Evolutionary conservation across 2,888 invertebrate species (phyloP).

Genomic region (Azorinus chamasolen): DNA sequence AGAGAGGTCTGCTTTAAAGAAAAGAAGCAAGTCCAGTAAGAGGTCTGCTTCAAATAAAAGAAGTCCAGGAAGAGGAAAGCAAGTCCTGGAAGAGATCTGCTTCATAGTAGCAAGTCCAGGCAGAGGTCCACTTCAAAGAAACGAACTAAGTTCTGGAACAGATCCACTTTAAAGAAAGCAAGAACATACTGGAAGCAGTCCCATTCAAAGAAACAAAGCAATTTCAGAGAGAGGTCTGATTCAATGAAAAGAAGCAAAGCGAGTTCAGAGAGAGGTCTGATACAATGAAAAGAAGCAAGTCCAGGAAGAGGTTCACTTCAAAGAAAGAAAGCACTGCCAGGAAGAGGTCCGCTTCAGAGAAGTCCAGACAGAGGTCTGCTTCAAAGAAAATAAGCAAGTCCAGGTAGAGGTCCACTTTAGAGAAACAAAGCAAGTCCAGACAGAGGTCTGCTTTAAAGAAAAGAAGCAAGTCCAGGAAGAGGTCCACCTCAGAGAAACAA

Average conservation of each 20-base stretch:
- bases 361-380: slow-evolving; percentile 32
- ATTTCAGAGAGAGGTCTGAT: slow-evolving; percentile 35
- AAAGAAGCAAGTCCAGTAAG: slow-evolving; percentile 37
- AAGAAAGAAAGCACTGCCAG: slow-evolving; percentile 47
- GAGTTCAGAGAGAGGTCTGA: slow-evolving; percentile 43
- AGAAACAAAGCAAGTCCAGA: slow-evolving; percentile 36
- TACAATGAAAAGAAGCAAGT: slow-evolving; percentile 50
- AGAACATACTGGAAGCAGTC: slow-evolving; percentile 39
- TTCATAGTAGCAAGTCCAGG: slow-evolving; percentile 47
- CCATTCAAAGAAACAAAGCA: slow-evolving; percentile 40
- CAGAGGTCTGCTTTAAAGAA: slow-evolving; percentile 46
- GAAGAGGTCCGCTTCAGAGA: slow-evolving; percentile 48
- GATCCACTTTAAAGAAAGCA: slow-evolving; percentile 36
- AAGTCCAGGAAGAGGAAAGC: slow-evolving; percentile 27
- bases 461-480: slow-evolving; percentile 37
- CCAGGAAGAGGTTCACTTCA: slow-evolving; percentile 40
- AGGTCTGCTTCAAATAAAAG: slow-evolving; percentile 39
- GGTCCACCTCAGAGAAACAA: slow-evolving; percentile 33
- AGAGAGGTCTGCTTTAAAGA: slow-evolving; percentile 32
- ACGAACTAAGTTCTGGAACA: slow-evolving; percentile 46
- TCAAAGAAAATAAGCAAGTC: slow-evolving; percentile 53
- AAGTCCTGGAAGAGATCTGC: slow-evolving; percentile 37
- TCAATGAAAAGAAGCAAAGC: slow-evolving; percentile 43
- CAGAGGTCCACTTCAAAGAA: slow-evolving; percentile 39
- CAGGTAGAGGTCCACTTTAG: slow-evolving; percentile 35